Base-by-base conservation (phyloP, 2,797 vertebrate genomes). In the Galaxias olidus region DNA sequence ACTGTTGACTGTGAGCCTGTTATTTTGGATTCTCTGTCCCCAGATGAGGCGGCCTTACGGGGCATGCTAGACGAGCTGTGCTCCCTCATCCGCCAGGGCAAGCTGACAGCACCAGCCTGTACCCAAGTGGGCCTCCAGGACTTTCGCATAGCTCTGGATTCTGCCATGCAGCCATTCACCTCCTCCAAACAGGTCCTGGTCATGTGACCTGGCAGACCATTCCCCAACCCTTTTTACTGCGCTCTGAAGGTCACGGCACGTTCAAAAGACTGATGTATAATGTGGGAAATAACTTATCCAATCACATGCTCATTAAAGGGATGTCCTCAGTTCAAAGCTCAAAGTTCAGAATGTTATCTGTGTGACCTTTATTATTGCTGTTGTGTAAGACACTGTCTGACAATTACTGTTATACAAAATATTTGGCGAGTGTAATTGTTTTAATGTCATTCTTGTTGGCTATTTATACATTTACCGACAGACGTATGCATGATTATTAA, bases 121-220 rank as follows among this genome's bases (percentile, higher is more conserved):
- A 86, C 89, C 0, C 73, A 96, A 78, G 79, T 97, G 59, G 66
- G 67, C 0, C 86, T 99, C 9, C 81, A 89, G 54, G 90, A 97
- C 78, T 96, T 92, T 87, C 74, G 15, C 20, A 72, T 19, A 52
- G 96, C 95, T 0, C 81, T 99, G 80, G 86, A 91, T 17, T 60
- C 84, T 7, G 84, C 94, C 45, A 92, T 91, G 92, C 90, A 92
- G 71, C 95, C 96, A 17, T 98, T 93, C 30, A 48, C 78, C 1
- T 96, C 94, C 18, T 82, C 89, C 9, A 98, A 99, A 84, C 96
- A 98, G 82, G 88, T 99, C 70, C 89, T 99, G 3, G 80, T 94
- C 59, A 89, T 98, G 92, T 95, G 88, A 95, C 42, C 3, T 4
- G 14, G n/a, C 11, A 20, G 20, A 42, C 9, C 1, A 52, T 10